Evolutionary conservation across 2,113 vertebrate genomes (phyloP).

Genomic region (Ploceus nigricollis): DNA sequence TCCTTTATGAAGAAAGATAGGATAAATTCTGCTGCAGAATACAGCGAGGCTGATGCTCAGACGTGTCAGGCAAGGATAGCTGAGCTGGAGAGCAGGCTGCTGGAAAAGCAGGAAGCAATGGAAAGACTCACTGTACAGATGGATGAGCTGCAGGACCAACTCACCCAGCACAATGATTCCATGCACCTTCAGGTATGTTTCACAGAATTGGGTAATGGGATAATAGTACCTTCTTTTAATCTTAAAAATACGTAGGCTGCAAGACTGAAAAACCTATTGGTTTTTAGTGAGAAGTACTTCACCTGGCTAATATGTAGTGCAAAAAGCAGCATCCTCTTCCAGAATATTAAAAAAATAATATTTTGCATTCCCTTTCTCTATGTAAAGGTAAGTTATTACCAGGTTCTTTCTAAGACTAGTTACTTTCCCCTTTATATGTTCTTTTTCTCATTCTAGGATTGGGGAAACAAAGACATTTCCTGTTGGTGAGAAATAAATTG

Average conservation of each 20-base stretch:
- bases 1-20: not conserved
- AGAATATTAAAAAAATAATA: not conserved
- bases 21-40: not conserved
- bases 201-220: not conserved
- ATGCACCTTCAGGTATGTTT: not conserved
- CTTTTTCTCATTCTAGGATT: not conserved
- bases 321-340: not conserved
- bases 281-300: not conserved
- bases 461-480: not conserved
- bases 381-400: not conserved
- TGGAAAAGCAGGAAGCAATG: not conserved
- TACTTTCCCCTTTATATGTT: not conserved
- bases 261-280: not conserved
- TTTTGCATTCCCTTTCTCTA: not conserved
- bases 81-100: slow-evolving; percentile 26
- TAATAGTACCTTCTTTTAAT: not conserved
- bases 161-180: not conserved
- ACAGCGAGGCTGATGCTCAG: not conserved
- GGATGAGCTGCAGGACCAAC: not conserved
- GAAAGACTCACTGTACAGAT: not conserved
- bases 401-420: not conserved
- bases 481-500: not conserved
- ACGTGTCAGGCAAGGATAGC: not conserved
- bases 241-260: not conserved
- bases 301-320: not conserved